Conservation (phyloP, 1,140 invertebrate species). For the Ostrea denselamellosa region DNA sequence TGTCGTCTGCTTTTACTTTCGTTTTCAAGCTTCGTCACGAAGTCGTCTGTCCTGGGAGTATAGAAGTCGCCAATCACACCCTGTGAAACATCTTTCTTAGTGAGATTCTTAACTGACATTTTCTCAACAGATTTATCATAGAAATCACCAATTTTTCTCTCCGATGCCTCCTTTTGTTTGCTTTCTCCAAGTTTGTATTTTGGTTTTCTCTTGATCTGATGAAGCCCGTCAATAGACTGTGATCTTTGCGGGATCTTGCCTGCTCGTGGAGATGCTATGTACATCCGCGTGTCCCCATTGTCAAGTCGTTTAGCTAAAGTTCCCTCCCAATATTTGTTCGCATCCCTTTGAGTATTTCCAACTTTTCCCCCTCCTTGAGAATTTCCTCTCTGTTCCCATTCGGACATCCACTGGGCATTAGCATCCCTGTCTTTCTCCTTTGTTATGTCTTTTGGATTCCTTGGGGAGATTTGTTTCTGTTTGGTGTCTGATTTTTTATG, state of each 20-base stretch:
- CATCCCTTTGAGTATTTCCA: slow-evolving; percentile 3
- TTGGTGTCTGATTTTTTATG: neutral
- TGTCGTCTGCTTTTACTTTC: slow-evolving; percentile 39
- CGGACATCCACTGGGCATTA: slow-evolving; percentile 36
- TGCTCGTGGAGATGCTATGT: neutral
- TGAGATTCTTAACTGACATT: slow-evolving; percentile 18
- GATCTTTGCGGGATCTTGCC: neutral
- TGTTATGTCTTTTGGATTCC: neutral
- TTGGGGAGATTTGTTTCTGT: slow-evolving; percentile 14
- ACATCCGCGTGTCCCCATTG: slow-evolving; percentile 28
- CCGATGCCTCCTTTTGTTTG: slow-evolving; percentile 18
- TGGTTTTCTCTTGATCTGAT: neutral
- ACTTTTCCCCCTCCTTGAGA: slow-evolving; percentile 1
- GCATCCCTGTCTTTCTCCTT: slow-evolving; percentile 38
- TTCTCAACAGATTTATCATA: neutral
- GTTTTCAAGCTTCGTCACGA: slow-evolving; percentile 48
- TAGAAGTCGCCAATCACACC: slow-evolving; percentile 27
- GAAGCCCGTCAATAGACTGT: slow-evolving; percentile 16
- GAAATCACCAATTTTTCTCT: slow-evolving; percentile 28
- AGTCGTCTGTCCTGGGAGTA: slow-evolving; percentile 14
- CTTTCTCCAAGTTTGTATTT: slow-evolving; percentile 21
- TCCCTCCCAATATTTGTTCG: slow-evolving; percentile 8
- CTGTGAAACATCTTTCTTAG: slow-evolving; percentile 13
- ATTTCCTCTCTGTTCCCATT: slow-evolving; percentile 29
- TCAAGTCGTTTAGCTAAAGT: neutral